Conservation (phyloP, 1,140 invertebrate species). For the Caerostris darwini region DNA sequence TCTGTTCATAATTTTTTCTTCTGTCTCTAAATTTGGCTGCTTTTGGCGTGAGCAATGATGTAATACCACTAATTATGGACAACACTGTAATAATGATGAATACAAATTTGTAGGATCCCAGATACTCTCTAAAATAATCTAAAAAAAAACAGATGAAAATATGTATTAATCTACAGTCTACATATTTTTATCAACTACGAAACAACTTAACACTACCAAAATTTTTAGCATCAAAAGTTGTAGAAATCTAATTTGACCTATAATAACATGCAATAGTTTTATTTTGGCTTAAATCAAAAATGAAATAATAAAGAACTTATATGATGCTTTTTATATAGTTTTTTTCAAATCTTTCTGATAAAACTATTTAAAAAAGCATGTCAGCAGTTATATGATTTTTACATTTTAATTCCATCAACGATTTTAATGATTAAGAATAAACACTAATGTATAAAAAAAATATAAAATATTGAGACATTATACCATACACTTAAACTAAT, state of each 20-base stretch:
- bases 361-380: too few species aligned
- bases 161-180: neutral
- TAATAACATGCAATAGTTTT: neutral
- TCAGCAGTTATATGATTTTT: too few species aligned
- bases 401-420: too few species aligned
- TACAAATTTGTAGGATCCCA: constrained; percentile 28
- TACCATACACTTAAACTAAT: too few species aligned
- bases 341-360: too few species aligned
- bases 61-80: neutral
- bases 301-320: too few species aligned
- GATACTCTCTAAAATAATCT: constrained; percentile 8
- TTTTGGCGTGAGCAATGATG: neutral
- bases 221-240: neutral
- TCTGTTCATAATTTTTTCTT: neutral
- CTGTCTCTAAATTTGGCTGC: neutral
- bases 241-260: neutral
- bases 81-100: neutral
- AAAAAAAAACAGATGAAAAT: neutral
- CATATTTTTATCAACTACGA: neutral
- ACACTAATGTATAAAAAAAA: too few species aligned
- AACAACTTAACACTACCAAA: neutral
- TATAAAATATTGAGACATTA: too few species aligned
- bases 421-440: too few species aligned
- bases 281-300: neutral
- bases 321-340: too few species aligned